Evolutionary conservation across 1,140 invertebrate genomes (phyloP), one percentile per base, ranked within the genome.

Genomic region (Theocolax elegans): DNA sequence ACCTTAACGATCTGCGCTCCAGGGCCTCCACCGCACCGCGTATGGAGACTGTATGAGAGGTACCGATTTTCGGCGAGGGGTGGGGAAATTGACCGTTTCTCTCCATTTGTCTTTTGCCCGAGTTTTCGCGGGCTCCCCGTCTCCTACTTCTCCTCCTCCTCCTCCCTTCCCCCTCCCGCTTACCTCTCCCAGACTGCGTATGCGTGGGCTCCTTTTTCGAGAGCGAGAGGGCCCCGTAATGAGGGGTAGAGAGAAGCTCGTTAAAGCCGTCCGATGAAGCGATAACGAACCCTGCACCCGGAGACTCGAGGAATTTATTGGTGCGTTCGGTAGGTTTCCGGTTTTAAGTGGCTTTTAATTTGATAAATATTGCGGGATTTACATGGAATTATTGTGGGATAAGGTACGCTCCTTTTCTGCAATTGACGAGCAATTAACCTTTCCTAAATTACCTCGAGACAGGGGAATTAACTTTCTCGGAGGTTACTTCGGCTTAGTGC

Each of bases 281-380:
- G 59, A 63, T 63, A 69, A 69, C 35, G 65, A 58, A 49, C 31
- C 56, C 31, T 27, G 38, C 9, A 2, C 8, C 49, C 48, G 23
- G 17, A 25, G 58, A 48, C n/a, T n/a, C 19, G n/a, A 51, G 56
- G 46, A 68, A 68, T 68, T 68, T 60, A 68, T 68, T 42, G 56
- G 51, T n/a, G 35, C 42, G 49, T 23, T 64, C 35, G 27, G 17
- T 19, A 63, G 27, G 10, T 64, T 44, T 66, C 15, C 64, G 65
- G 12, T 59, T 49, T 60, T 60, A 67, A 51, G 66, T 62, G 31
- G 31, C 56, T 51, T 62, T 60, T 68, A 68, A 68, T 60, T 68
- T 51, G 46, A 68, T 68, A 60, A 68, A 68, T 68, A 60, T 68
- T 51, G 56, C 44, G 15, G 23, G 21, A 51, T 68, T 60, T 60